Evolutionary conservation across 2,888 invertebrate genomes (phyloP).

Genomic region (Lypha dubia): DNA sequence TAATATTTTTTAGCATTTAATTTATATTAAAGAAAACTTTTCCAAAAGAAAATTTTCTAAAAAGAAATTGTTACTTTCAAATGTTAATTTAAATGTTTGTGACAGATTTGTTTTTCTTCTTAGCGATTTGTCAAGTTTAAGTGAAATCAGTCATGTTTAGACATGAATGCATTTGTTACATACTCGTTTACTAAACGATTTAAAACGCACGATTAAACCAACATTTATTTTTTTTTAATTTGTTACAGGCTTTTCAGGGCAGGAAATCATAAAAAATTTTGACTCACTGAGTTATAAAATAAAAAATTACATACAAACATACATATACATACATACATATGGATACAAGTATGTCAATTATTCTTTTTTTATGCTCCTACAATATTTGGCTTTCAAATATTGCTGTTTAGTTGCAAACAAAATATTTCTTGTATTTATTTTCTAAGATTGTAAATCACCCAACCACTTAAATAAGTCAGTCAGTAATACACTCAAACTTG

Average conservation of each 20-base stretch:
- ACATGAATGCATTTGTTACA: conserved; percentile 31
- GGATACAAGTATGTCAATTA: background rate
- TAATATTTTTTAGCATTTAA: conserved; percentile 24
- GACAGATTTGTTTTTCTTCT: conserved; percentile 68
- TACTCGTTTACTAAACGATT: conserved; percentile 53
- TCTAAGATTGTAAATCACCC: background rate
- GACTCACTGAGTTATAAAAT: background rate
- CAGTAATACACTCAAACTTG: conserved; percentile 11
- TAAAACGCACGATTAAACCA: conserved; percentile 66
- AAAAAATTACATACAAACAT: background rate
- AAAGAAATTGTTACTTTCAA: conserved; percentile 5
- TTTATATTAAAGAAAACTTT: background rate
- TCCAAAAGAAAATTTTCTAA: background rate
- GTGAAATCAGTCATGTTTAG: conserved; percentile 6
- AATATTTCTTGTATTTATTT: background rate
- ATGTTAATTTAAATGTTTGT: conserved; percentile 46
- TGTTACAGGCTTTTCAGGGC: conserved; percentile 14
- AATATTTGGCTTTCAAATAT: background rate
- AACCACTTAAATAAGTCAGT: conserved; percentile 12
- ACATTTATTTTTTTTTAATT: conserved; percentile 41
- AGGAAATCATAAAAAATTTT: background rate
- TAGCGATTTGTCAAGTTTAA: conserved; percentile 56
- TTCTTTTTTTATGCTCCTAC: conserved; percentile 7
- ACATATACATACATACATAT: too few relatives aligned
- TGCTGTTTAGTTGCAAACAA: conserved; percentile 18